Evolutionary conservation across 1,140 invertebrate species (phyloP).

Genomic region (Lepidostoma basale): DNA sequence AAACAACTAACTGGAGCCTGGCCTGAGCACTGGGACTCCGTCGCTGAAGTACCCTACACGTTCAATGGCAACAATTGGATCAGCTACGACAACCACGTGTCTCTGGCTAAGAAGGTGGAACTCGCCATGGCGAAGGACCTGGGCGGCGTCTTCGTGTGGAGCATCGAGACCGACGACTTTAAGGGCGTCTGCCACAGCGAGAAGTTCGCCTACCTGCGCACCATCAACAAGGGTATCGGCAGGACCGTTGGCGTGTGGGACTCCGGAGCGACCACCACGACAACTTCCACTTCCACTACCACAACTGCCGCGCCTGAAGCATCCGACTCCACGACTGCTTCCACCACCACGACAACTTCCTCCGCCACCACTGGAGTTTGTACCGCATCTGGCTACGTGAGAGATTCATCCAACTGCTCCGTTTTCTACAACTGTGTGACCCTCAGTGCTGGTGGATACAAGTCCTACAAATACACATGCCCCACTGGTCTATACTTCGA

Average conservation of each 20-base stretch:
- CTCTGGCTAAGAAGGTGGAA: slow-evolving; percentile 61
- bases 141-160: slow-evolving; percentile 75
- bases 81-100: slow-evolving; percentile 71
- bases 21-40: slow-evolving; percentile 51
- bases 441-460: background rate
- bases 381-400: background rate
- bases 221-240: slow-evolving; percentile 49
- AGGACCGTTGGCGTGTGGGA: no score
- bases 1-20: slow-evolving; percentile 49
- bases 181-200: slow-evolving; percentile 60
- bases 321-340: no score
- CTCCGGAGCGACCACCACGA: no score
- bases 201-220: slow-evolving; percentile 56
- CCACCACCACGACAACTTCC: background rate
- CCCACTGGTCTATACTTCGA: background rate
- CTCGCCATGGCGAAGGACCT: slow-evolving; percentile 62
- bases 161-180: slow-evolving; percentile 78
- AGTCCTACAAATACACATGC: background rate
- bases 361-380: background rate
- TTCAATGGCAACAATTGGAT: slow-evolving; percentile 72
- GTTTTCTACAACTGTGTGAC: slow-evolving; percentile 22
- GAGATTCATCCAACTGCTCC: slow-evolving; percentile 14
- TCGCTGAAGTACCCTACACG: slow-evolving; percentile 69
- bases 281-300: no score
- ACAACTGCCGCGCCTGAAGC: no score